Conservation (phyloP, 2,888 invertebrate species). For the Morpho deidamia region DNA sequence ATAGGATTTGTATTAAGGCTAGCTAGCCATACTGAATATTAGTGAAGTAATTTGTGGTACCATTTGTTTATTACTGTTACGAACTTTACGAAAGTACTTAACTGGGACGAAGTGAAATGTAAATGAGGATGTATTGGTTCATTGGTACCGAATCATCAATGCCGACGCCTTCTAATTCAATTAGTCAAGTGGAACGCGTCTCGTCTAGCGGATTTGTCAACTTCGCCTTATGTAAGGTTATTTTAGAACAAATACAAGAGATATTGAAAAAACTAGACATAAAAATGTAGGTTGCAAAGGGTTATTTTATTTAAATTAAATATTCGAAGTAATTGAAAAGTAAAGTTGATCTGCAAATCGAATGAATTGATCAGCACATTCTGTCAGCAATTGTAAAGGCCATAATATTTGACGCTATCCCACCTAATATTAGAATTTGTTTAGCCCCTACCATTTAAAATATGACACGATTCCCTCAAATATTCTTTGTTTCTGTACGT, state of each 20-base stretch:
- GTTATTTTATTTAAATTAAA: no score
- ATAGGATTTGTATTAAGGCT: no score
- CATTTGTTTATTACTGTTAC: background rate
- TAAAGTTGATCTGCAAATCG: no score
- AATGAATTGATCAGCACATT: no score
- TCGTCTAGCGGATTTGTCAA: conserved; percentile 35
- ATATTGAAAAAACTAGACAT: background rate
- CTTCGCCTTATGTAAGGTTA: conserved; percentile 8
- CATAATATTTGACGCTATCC: no score
- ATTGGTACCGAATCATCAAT: conserved; percentile 38
- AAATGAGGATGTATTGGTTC: conserved; percentile 27
- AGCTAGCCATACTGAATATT: no score
- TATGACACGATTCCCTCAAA: no score
- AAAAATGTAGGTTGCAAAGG: conserved; percentile 5
- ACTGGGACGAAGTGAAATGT: conserved; percentile 2
- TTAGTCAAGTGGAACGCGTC: conserved; percentile 66
- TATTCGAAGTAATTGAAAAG: no score
- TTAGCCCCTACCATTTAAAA: no score
- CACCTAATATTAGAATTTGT: no score
- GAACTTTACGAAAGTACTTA: conserved; percentile 19
- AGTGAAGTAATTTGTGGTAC: no score
- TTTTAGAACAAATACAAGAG: conserved; percentile 1
- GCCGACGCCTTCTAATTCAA: conserved; percentile 71
- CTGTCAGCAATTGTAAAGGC: no score
- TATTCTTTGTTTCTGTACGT: background rate